A percentile compares a stretch with the other conserved stretches of the same genome.
Evolutionary conservation across 2,113 vertebrate genomes (phyloP).

Genomic region (Athene cunicularia): DNA sequence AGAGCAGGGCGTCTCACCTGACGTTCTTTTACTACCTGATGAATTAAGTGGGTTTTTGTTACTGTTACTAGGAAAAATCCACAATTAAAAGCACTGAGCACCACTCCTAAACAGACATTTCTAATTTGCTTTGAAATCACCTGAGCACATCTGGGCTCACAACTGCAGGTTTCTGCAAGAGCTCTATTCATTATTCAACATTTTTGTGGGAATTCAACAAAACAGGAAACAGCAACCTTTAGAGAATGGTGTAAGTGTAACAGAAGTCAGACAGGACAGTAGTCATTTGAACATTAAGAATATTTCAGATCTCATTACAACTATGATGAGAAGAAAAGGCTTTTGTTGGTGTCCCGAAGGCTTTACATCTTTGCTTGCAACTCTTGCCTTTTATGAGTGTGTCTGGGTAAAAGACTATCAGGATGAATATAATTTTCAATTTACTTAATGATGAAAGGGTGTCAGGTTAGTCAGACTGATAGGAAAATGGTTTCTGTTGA

Average conservation of each 20-base stretch:
- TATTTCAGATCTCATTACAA: background rate
- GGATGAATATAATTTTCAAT: background rate
- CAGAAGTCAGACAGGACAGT: background rate
- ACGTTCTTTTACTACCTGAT: background rate
- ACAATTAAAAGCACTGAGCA: background rate
- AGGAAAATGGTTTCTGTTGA: background rate
- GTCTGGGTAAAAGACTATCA: background rate
- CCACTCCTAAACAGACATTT: background rate
- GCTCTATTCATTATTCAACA: background rate
- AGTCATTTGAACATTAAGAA: background rate
- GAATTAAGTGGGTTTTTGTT: background rate
- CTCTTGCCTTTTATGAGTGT: background rate
- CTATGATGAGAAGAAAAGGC: background rate
- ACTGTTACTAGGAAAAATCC: background rate
- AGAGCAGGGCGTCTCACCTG: background rate
- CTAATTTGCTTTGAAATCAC: background rate
- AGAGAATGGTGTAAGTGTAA: accelerated
- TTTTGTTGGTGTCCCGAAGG: background rate
- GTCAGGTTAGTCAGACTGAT: background rate
- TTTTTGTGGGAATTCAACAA: background rate
- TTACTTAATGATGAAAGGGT: background rate
- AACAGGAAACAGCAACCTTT: background rate
- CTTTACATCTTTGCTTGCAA: background rate
- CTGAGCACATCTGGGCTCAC: background rate
- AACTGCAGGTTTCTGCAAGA: background rate